Evolutionary conservation across 53 echinoderm and acorn worm species (phyloP).

Genomic region (Apostichopus leukothele): DNA sequence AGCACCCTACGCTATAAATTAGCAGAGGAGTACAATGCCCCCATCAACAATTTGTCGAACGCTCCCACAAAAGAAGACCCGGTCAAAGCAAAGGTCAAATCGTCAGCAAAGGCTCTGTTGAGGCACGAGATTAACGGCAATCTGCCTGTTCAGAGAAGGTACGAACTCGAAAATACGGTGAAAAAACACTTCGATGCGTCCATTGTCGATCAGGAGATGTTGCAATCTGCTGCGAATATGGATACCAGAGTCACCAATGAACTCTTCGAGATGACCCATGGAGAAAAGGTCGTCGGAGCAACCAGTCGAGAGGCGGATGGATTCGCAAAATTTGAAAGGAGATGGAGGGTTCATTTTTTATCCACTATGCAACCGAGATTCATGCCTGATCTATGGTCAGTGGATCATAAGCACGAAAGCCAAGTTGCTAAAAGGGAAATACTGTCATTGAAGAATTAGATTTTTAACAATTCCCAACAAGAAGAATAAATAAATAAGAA

Average conservation of each 20-base stretch:
- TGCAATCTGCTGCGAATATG: constrained; percentile 55
- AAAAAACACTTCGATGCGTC: constrained; percentile 56
- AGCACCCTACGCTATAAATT: constrained; percentile 58
- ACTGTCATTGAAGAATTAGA: not conserved
- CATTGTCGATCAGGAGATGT: constrained; percentile 52
- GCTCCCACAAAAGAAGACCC: constrained; percentile 66
- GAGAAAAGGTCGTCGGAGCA: constrained; percentile 70
- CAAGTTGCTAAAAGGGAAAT: constrained; percentile 37
- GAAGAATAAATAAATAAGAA: too few species aligned
- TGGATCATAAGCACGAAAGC: constrained; percentile 84
- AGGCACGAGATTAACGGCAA: constrained; percentile 56
- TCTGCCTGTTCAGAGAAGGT: constrained; percentile 68
- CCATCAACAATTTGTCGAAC: constrained; percentile 62
- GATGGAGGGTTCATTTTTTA: constrained; percentile 85
- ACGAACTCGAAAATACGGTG: constrained; percentile 60
- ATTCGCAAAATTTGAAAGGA: constrained; percentile 76
- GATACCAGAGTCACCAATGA: constrained; percentile 69
- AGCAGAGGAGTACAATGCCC: constrained; percentile 69
- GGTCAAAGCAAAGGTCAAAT: constrained; percentile 64
- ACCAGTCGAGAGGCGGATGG: constrained; percentile 60
- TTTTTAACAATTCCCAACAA: too few species aligned
- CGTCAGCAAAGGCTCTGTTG: constrained; percentile 78
- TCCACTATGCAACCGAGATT: constrained; percentile 74
- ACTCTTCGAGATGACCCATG: constrained; percentile 75
- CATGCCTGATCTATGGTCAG: constrained; percentile 88